Evolutionary conservation across 2,888 invertebrate species (phyloP).

Genomic region (Zygogramma bicolorata): DNA sequence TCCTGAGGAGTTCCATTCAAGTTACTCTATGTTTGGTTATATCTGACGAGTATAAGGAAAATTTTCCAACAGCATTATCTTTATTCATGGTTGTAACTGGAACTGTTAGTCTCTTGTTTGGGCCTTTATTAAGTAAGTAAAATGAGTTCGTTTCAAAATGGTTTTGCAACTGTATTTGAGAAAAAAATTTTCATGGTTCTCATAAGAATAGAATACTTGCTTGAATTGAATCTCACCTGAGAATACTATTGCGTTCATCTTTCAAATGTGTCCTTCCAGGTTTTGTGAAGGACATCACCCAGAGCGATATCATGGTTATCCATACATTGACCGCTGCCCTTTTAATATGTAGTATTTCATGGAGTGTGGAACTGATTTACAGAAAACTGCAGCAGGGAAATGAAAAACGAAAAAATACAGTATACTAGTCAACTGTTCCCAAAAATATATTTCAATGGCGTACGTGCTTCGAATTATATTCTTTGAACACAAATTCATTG

Average conservation of each 20-base stretch:
- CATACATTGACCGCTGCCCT: constrained; percentile 76
- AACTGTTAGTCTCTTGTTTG: constrained; percentile 75
- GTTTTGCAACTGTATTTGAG: too few species aligned
- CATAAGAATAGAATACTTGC: too few species aligned
- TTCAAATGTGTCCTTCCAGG: constrained; percentile 69
- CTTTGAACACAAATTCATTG: too few species aligned
- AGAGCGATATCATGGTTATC: constrained; percentile 76
- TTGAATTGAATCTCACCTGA: neutral
- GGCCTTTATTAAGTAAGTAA: constrained; percentile 75
- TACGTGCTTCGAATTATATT: too few species aligned
- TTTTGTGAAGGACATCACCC: constrained; percentile 72
- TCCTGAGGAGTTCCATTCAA: constrained; percentile 78
- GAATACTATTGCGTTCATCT: constrained; percentile 48
- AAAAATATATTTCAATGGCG: too few species aligned
- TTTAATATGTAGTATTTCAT: constrained; percentile 76
- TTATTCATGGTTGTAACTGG: constrained; percentile 81
- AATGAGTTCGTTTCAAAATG: constrained; percentile 17
- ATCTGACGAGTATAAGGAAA: constrained; percentile 76
- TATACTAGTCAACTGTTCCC: too few species aligned
- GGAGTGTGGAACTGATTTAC: constrained; percentile 72
- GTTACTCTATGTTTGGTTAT: constrained; percentile 79
- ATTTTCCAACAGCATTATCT: constrained; percentile 80
- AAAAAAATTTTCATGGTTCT: too few species aligned
- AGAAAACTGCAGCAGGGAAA: constrained; percentile 4
- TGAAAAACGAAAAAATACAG: too few species aligned